Conservation (phyloP, 2,888 invertebrate genomes). For the Sminthurides aquaticus region DNA sequence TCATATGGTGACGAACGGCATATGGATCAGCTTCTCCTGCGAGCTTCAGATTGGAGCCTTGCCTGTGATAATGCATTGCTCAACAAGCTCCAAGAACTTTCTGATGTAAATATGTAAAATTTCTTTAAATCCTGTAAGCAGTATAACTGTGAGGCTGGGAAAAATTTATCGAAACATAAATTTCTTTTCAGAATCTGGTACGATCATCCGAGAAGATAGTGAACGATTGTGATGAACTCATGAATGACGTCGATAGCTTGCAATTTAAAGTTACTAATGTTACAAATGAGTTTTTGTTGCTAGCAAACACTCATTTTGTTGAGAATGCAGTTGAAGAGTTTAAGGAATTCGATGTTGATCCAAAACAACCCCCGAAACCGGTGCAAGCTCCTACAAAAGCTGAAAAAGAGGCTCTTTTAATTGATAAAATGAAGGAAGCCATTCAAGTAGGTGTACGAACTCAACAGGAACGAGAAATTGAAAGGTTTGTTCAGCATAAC, state of each 20-base stretch:
- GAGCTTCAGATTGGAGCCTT: slow-evolving; percentile 67
- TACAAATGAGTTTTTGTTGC: slow-evolving; percentile 61
- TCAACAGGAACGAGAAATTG: slow-evolving; percentile 62
- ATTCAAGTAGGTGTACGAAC: slow-evolving; percentile 57
- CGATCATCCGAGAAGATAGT: slow-evolving; percentile 50
- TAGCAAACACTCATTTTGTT: slow-evolving; percentile 85
- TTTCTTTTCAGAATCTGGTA: slow-evolving; percentile 47
- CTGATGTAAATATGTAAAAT: slow-evolving; percentile 54
- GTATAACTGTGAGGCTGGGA: too few relatives aligned
- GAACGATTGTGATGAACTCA: slow-evolving; percentile 48
- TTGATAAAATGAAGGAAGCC: slow-evolving; percentile 53
- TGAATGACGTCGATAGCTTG: slow-evolving; percentile 49
- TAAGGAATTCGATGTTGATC: slow-evolving; percentile 15
- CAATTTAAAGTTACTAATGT: slow-evolving; percentile 48
- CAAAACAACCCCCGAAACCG: slow-evolving; percentile 44
- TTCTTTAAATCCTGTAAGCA: not conserved
- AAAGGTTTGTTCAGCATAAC: slow-evolving; percentile 43
- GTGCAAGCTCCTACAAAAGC: slow-evolving; percentile 48
- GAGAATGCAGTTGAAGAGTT: slow-evolving; percentile 75
- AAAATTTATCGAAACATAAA: not conserved
- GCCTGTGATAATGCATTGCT: slow-evolving; percentile 75
- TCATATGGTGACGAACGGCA: slow-evolving; percentile 47
- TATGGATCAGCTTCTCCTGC: slow-evolving; percentile 57
- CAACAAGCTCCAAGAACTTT: slow-evolving; percentile 62
- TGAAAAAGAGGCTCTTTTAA: slow-evolving; percentile 50